These are phyloP conservation scores for Hecatera dysodea DNA, from an alignment of 2,888 invertebrate genomes.

Conservation along the genomic window DNA sequence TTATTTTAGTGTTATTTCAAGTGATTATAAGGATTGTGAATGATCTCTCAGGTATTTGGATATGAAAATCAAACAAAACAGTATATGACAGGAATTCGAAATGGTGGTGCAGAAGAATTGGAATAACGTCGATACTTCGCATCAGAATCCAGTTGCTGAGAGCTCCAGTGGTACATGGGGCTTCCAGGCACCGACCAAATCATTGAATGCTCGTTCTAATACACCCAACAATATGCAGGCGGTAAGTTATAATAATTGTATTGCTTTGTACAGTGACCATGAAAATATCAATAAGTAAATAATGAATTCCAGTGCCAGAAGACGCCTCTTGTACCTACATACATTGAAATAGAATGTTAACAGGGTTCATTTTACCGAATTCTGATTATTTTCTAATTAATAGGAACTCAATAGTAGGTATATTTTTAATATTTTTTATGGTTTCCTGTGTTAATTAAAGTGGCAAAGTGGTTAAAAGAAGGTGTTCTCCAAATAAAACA, in stretches of 20 bases:
- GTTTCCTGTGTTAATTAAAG: no score
- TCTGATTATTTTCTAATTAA: no score
- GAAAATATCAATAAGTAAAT: conserved; percentile 47
- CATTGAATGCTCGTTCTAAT: conserved; percentile 76
- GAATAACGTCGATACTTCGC: conserved; percentile 80
- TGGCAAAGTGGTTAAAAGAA: no score
- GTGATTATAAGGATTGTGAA: conserved; percentile 51
- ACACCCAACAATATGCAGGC: conserved; percentile 81
- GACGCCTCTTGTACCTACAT: conserved; percentile 6
- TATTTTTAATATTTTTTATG: no score
- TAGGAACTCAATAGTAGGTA: no score
- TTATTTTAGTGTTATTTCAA: conserved; percentile 7
- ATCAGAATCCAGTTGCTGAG: conserved; percentile 77
- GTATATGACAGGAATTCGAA: conserved; percentile 72
- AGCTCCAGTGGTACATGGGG: conserved; percentile 80
- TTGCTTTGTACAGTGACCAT: conserved; percentile 44
- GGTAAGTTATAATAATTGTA: conserved; percentile 67
- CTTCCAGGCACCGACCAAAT: conserved; percentile 81
- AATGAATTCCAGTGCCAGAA: conserved; percentile 11
- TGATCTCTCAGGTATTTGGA: conserved; percentile 51
- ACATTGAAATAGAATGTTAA: background rate
- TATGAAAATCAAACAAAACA: conserved; percentile 56
- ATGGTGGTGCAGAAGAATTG: conserved; percentile 89
- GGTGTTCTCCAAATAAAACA: no score
- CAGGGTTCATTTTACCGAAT: background rate